phyloP scores from a whole-genome alignment of 2,797 vertebrate genomes.

The Arctocebus calabarensis region DNA sequence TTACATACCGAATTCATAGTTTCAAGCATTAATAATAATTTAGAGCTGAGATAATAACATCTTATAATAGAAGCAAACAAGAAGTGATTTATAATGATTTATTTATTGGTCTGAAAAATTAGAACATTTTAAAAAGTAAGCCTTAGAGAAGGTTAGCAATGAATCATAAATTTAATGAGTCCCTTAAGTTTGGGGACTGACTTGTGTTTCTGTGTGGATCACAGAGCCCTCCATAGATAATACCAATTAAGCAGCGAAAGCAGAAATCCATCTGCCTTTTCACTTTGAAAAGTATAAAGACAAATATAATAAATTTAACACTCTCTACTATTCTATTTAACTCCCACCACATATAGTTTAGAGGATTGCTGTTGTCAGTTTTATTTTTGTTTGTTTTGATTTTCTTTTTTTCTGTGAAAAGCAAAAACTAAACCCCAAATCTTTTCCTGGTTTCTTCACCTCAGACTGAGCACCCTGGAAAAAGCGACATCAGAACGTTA shows the following conservation, averaged over 20 bases:
- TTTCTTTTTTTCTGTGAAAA: not conserved
- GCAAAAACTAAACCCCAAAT: constrained; percentile 23
- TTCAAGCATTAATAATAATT: constrained; percentile 29
- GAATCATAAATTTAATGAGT: constrained; percentile 59
- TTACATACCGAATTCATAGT: not conserved
- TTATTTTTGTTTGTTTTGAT: not conserved
- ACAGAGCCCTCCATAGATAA: constrained; percentile 31
- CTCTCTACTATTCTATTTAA: constrained; percentile 27
- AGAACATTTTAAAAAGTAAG: constrained; percentile 56
- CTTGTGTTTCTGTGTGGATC: constrained; percentile 36
- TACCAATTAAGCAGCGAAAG: constrained; percentile 33
- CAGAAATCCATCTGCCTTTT: constrained; percentile 66
- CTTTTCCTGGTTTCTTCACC: constrained; percentile 47
- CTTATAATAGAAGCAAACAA: constrained; percentile 55
- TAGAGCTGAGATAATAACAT: not conserved
- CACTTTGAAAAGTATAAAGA: constrained; percentile 58
- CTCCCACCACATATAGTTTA: not conserved
- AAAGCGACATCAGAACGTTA: not conserved
- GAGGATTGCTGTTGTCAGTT: not conserved
- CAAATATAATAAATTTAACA: constrained; percentile 29
- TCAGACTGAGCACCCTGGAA: not conserved
- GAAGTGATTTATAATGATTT: constrained; percentile 37
- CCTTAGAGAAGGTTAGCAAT: constrained; percentile 53
- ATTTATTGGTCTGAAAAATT: constrained; percentile 52
- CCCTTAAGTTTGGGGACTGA: constrained; percentile 25